Evolutionary conservation across 2,888 invertebrate species (phyloP), one percentile per base, ranked within the genome.

Genomic region (Leptinotarsa haldemani): DNA sequence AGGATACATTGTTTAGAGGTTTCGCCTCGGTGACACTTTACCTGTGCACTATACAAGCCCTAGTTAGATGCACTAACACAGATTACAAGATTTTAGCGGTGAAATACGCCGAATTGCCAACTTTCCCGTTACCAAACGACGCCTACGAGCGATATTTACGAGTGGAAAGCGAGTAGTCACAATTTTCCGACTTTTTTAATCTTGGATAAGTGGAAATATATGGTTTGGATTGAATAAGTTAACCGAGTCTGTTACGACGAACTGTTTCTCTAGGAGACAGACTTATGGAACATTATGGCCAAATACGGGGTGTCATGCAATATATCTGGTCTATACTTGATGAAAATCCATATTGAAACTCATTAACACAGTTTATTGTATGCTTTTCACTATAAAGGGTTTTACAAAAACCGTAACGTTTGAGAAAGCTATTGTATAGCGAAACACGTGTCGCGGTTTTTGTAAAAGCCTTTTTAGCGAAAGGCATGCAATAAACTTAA

Each of bases 1-100:
- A 58, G 69, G 53, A 73, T 69, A 69, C 65, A 65, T 69, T 73
- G 73, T 73, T 73, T 73, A 73, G 73, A 50, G 69, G 67, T 56
- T 68, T 67, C 67, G 67, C 46, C 53, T 48, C 61, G 68, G 67
- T 53, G 71, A 73, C 73, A 73, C 73, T 73, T 67, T 68, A 73
- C 69, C 73, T 69, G 69, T 64, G 56, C 65, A 71, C 68, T 58
- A 68, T 68, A 69, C 65, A 58, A 67, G 20, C 50, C 22, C 53
- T 46, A 65, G 71, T 70, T 71, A 74, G 50, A 56, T 74, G 70
- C 69, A 74, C 69, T 65, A 53, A 65, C 71, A 65, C 73, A 73
- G 73, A 73, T 73, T 73, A 73, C 69, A 73, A 73, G 73, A 73
- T 73, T 69, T 72, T n/a, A 69, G 69, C 58, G 73, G 69, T 69